A percentile compares a stretch with the other conserved stretches of the same genome.
Conservation (phyloP, 2,113 vertebrate species). For the Barnardius zonarius region DNA sequence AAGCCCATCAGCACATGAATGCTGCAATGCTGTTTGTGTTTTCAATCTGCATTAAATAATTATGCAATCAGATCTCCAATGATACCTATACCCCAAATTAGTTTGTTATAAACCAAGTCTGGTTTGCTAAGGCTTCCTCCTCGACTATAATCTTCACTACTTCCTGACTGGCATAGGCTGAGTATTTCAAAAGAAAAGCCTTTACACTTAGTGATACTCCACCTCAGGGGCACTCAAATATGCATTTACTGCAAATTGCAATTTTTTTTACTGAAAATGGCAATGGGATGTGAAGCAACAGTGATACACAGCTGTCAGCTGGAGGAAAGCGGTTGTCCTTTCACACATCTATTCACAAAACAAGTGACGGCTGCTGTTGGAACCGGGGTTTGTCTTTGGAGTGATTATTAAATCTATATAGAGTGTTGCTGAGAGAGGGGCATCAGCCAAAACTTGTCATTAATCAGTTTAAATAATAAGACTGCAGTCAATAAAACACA, state of each 20-base stretch:
- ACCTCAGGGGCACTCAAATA: background rate
- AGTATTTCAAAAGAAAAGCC: background rate
- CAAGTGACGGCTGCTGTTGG: too few species aligned
- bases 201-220: accelerated
- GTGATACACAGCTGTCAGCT: too few species aligned
- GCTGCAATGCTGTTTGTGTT: background rate
- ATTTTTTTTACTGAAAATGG: accelerated
- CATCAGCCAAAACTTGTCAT: background rate
- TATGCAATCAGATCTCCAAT: too few species aligned
- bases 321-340: background rate
- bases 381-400: accelerated
- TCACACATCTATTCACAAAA: background rate
- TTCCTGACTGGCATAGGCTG: accelerated
- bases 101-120: too few species aligned
- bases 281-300: too few species aligned
- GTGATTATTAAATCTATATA: background rate
- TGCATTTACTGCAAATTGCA: background rate
- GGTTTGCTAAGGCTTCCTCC: background rate
- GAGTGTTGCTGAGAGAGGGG: background rate
- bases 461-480: background rate
- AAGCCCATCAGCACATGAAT: background rate
- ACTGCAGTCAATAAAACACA: background rate
- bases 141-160: background rate
- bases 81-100: background rate
- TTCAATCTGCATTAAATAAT: background rate